phyloP scores from a whole-genome alignment of 2,113 vertebrate species.

The Percina caprodes region DNA sequence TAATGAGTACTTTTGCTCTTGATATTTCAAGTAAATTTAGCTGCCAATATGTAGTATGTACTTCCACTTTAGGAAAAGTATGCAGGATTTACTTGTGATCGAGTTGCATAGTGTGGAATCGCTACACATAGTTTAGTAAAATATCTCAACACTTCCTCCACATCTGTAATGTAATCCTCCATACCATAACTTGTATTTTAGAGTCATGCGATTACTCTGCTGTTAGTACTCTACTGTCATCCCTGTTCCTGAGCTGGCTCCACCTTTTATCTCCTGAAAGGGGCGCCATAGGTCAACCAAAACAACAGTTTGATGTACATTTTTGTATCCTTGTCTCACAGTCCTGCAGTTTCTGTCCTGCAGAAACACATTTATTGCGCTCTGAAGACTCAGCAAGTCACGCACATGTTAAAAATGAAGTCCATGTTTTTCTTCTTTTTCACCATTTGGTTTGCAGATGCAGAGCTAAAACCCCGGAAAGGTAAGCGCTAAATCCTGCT shows the following conservation, averaged over 20 bases:
- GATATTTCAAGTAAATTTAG: neutral
- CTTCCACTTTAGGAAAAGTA: neutral
- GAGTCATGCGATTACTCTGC: neutral
- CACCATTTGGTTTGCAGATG: slow-evolving; percentile 72
- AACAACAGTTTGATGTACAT: slow-evolving; percentile 10
- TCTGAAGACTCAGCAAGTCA: slow-evolving; percentile 41
- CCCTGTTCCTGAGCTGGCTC: neutral
- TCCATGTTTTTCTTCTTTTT: slow-evolving; percentile 68
- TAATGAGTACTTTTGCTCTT: no score
- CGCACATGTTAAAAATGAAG: slow-evolving; percentile 75
- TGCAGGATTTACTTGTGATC: neutral
- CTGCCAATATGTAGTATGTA: neutral
- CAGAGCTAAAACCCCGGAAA: slow-evolving; percentile 75
- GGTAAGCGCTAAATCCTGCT: slow-evolving; percentile 71
- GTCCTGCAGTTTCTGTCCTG: slow-evolving; percentile 62
- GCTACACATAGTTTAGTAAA: neutral
- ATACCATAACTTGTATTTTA: neutral
- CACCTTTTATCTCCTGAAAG: slow-evolving; percentile 64
- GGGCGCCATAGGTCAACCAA: slow-evolving; percentile 73
- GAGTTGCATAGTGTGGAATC: neutral
- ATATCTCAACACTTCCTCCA: neutral
- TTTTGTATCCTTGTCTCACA: slow-evolving; percentile 35
- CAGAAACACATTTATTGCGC: slow-evolving; percentile 67
- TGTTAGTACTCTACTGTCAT: neutral
- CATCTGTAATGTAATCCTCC: neutral